These are phyloP conservation scores for Uloborus plumipes DNA, from an alignment of 2,888 invertebrate species.

Conservation along the genomic window DNA sequence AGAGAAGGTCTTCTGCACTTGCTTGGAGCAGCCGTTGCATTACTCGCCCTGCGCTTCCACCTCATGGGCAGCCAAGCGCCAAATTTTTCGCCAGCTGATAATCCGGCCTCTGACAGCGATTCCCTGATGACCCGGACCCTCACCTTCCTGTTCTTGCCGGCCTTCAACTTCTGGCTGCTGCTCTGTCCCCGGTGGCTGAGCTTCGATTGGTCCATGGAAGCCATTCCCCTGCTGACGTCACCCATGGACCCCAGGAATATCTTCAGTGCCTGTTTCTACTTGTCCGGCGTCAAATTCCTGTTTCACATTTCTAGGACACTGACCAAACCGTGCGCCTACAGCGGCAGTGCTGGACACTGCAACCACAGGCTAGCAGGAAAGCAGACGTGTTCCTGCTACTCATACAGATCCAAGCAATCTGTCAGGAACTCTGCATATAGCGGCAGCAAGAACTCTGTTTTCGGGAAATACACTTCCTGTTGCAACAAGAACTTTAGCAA, in stretches of 20 bases:
- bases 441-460: neutral
- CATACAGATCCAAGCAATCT: neutral
- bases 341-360: constrained; percentile 29
- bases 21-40: constrained; percentile 78
- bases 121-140: constrained; percentile 84
- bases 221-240: constrained; percentile 86
- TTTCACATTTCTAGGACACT: constrained; percentile 39
- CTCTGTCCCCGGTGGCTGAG: constrained; percentile 89
- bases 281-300: constrained; percentile 68
- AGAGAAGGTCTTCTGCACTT: constrained; percentile 73
- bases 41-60: constrained; percentile 83
- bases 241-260: constrained; percentile 81
- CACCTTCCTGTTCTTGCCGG: constrained; percentile 92
- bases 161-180: constrained; percentile 89
- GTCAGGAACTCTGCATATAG: neutral
- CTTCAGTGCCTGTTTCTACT: constrained; percentile 82
- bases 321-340: constrained; percentile 3
- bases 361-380: constrained; percentile 30
- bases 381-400: neutral
- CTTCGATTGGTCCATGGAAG: constrained; percentile 99
- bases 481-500: neutral
- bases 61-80: constrained; percentile 80
- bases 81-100: constrained; percentile 93
- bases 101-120: constrained; percentile 90
- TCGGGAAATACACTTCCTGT: neutral